Evolutionary conservation across 2,113 vertebrate genomes (phyloP), one percentile per base, ranked within the genome.

Genomic region (Scomber scombrus): DNA sequence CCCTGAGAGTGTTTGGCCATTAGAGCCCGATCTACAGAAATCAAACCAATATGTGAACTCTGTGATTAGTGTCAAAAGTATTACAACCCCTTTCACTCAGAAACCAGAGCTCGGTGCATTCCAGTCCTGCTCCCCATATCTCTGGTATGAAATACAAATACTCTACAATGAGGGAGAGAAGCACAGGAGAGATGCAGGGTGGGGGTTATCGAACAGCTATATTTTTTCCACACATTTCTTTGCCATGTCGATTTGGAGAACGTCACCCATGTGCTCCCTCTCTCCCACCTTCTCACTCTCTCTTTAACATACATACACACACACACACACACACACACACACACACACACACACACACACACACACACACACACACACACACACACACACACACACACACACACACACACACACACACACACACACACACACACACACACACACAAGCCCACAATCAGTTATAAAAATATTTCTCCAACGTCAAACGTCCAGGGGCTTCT

Each of bases 41-140:
- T 94, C 90, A 92, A 91, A 91, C 75, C 93, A 93, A 87, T 88
- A 94, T 92, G 93, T 91, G 90, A 94, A 91, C 91, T 89, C 87
- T 85, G 85, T 93, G 87, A 93, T 93, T 94, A 93, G 89, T 92
- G 93, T 94, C 91, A 92, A 71, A 93, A 85, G 80, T 87, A 91
- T 91, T 92, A 88, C 72, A 89, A 87, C 70, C 80, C 83, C 91
- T 92, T 90, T 95, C 90, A 92, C 85, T 95, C 93, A 94, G 89
- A 86, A 90, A 90, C 76, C 73, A 88, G 85, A 92, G 78, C 74
- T 65, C 1, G 3, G 71, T 79, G 80, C 87, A 85, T 93, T 93
- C 89, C 88, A 84, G 62, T 74, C 81, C 72, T 49, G 70, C 81
- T 88, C 76, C 40, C 78, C 81, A 78, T 91, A 92, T 93, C 92